Percentiles rank a stretch among this genome's conserved stretches.
These are phyloP conservation scores for Polylopha cassiicola DNA, from an alignment of 2,888 invertebrate species.

Conservation along the genomic window DNA sequence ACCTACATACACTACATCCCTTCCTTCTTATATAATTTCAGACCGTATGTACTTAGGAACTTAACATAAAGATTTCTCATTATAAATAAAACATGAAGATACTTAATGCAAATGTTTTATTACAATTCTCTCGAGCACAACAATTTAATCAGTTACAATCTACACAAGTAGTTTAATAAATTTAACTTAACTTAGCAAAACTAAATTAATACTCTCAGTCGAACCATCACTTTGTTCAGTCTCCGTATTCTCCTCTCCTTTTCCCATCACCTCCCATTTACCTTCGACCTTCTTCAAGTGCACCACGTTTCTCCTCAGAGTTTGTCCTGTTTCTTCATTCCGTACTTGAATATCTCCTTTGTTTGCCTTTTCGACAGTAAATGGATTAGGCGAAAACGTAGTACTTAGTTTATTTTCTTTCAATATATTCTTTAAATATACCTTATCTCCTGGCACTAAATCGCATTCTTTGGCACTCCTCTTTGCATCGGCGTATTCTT, in stretches of 20 bases:
- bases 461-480: background rate
- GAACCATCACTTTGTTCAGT: background rate
- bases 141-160: too few species aligned
- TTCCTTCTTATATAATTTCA: background rate
- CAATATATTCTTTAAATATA: background rate
- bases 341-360: background rate
- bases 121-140: background rate
- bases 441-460: slow-evolving; percentile 1
- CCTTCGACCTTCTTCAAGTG: background rate
- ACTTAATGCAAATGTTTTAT: background rate
- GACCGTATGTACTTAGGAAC: background rate
- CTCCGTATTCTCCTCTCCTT: background rate
- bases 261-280: background rate
- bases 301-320: background rate
- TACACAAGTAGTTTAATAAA: background rate
- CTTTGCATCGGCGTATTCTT: slow-evolving; percentile 1
- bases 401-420: slow-evolving; percentile 20
- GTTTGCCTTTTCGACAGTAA: slow-evolving; percentile 1
- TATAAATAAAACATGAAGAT: background rate
- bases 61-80: background rate
- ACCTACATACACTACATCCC: slow-evolving; percentile 1
- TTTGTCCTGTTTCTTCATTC: background rate
- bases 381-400: slow-evolving; percentile 13
- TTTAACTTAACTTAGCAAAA: background rate
- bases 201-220: background rate